Evolutionary conservation across 2,888 invertebrate species (phyloP).

Genomic region (Brachypterus glaber): DNA sequence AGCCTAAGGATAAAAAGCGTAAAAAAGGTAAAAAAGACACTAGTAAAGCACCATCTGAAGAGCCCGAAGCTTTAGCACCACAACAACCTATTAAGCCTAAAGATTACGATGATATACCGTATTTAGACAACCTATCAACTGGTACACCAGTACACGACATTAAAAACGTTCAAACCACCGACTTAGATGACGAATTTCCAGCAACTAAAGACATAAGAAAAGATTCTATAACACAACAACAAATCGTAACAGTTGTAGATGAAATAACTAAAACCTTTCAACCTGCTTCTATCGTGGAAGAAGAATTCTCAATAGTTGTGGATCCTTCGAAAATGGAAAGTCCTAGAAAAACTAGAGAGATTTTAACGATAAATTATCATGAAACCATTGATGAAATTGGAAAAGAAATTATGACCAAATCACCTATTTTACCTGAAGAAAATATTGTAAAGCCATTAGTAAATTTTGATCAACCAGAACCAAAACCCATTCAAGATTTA

Average conservation of each 20-base stretch:
- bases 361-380: slow-evolving; percentile 30
- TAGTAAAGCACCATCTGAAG: slow-evolving; percentile 26
- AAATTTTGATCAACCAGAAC: slow-evolving; percentile 20
- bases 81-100: slow-evolving; percentile 29
- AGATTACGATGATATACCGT: slow-evolving; percentile 34
- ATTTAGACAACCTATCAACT: slow-evolving; percentile 25
- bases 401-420: slow-evolving; percentile 28
- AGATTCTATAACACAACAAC: slow-evolving; percentile 23
- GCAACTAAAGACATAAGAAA: slow-evolving; percentile 16
- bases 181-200: slow-evolving; percentile 14
- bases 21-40: slow-evolving; percentile 27
- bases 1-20: slow-evolving; percentile 30
- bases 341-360: slow-evolving; percentile 31
- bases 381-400: slow-evolving; percentile 28
- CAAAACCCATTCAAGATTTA: slow-evolving; percentile 19
- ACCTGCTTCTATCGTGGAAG: slow-evolving; percentile 32
- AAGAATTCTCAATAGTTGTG: slow-evolving; percentile 33
- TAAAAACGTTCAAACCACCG: slow-evolving; percentile 7
- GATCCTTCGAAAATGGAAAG: slow-evolving; percentile 29
- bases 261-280: slow-evolving; percentile 32
- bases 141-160: slow-evolving; percentile 7
- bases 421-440: slow-evolving; percentile 29
- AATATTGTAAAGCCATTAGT: slow-evolving; percentile 24
- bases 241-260: slow-evolving; percentile 28
- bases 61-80: slow-evolving; percentile 26